These are phyloP conservation scores for Malthinus flaveolus DNA, from an alignment of 2,888 invertebrate genomes.

Conservation along the genomic window DNA sequence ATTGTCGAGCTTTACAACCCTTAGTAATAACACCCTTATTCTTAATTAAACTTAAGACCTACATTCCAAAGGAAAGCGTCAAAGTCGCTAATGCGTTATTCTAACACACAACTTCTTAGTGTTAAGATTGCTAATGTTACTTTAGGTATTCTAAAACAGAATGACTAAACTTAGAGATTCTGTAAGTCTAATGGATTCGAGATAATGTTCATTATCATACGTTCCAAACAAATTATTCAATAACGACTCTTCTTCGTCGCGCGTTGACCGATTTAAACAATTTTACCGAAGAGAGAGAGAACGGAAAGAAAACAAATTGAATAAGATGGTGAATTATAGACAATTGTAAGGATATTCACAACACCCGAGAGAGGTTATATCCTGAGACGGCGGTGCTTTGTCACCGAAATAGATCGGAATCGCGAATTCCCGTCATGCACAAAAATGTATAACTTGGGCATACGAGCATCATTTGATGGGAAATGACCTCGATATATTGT, in stretches of 20 bases:
- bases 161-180: constrained; percentile 54
- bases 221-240: too few species aligned
- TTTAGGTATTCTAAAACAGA: constrained; percentile 54
- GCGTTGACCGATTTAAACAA: too few species aligned
- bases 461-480: constrained; percentile 36
- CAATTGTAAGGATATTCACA: constrained; percentile 11
- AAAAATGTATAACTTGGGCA: constrained; percentile 36
- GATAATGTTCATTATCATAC: constrained; percentile 18
- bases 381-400: constrained; percentile 27
- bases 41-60: constrained; percentile 50
- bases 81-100: constrained; percentile 50
- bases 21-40: constrained; percentile 50
- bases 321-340: constrained; percentile 16
- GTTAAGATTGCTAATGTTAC: constrained; percentile 50
- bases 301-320: not conserved
- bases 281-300: too few species aligned
- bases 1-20: constrained; percentile 47
- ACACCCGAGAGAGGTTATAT: constrained; percentile 13
- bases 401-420: constrained; percentile 34
- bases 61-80: constrained; percentile 49
- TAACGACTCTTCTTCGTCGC: too few species aligned
- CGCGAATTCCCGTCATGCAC: constrained; percentile 35
- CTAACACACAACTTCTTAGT: constrained; percentile 47
- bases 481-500: constrained; percentile 35
- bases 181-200: constrained; percentile 50